Evolutionary conservation across 1,140 invertebrate genomes (phyloP).

Genomic region (Oppia nitens): DNA sequence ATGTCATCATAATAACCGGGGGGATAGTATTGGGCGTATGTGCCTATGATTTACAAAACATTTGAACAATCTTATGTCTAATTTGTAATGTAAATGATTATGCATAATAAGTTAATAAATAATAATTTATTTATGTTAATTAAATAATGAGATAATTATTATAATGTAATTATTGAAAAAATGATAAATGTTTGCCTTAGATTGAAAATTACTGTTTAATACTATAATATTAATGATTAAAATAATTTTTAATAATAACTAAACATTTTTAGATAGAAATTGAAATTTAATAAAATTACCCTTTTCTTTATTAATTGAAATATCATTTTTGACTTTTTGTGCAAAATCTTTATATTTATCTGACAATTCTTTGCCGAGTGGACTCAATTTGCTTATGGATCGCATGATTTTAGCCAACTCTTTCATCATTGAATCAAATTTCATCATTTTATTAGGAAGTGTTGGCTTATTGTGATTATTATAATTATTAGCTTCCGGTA

Average conservation of each 20-base stretch:
- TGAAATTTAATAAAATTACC: not conserved
- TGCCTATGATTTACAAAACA: not conserved
- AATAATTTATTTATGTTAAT: too few species aligned
- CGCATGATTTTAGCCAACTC: not conserved
- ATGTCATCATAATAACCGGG: not conserved
- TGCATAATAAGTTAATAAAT: too few species aligned
- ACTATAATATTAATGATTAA: too few species aligned
- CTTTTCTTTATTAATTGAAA: not conserved
- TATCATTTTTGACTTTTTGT: not conserved
- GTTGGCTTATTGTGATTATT: not conserved
- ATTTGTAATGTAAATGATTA: too few species aligned
- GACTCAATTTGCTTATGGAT: not conserved
- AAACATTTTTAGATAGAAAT: not conserved
- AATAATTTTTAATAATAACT: too few species aligned
- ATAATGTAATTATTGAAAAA: too few species aligned
- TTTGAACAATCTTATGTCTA: not conserved
- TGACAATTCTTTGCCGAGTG: not conserved
- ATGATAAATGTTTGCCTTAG: too few species aligned
- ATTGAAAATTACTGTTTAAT: too few species aligned
- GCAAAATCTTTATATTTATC: not conserved
- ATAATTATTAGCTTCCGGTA: not conserved
- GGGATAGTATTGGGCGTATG: not conserved
- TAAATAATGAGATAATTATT: too few species aligned
- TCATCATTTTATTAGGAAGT: not conserved
- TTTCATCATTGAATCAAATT: not conserved